phyloP scores from a whole-genome alignment of 53 echinoderm and acorn worm species.

The Apostichopus leukothele region DNA sequence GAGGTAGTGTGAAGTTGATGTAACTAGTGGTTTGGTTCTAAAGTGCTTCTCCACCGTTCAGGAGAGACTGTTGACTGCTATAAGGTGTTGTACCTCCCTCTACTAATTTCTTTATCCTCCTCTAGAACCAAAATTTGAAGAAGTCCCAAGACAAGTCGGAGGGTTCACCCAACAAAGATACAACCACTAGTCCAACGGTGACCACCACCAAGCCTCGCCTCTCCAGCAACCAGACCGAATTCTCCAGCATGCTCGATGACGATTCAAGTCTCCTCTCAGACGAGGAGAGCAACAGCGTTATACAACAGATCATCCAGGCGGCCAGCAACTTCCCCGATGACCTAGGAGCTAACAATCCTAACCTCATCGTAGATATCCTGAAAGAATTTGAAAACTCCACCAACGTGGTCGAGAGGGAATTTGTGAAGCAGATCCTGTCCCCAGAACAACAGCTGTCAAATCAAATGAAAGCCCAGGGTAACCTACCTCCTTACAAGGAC shows the following conservation, averaged over 20 bases:
- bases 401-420: constrained; percentile 29
- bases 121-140: constrained; percentile 29
- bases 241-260: constrained; percentile 42
- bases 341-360: constrained; percentile 72
- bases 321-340: constrained; percentile 73
- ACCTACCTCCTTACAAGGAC: constrained; percentile 40
- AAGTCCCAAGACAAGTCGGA: constrained; percentile 27
- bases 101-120: not conserved
- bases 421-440: constrained; percentile 26
- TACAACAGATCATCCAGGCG: constrained; percentile 74
- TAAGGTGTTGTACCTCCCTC: no score
- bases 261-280: constrained; percentile 54
- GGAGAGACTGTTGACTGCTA: no score
- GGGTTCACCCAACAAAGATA: constrained; percentile 52
- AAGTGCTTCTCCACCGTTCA: no score
- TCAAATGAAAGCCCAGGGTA: constrained; percentile 48
- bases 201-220: constrained; percentile 83
- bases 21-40: no score
- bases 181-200: constrained; percentile 72
- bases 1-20: no score
- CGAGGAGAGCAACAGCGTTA: constrained; percentile 65
- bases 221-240: constrained; percentile 52
- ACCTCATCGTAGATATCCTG: constrained; percentile 78
- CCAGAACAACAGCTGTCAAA: constrained; percentile 7
- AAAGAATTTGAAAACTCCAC: constrained; percentile 71